Evolutionary conservation across 2,888 invertebrate genomes (phyloP).

Genomic region (Amiota mariae): DNA sequence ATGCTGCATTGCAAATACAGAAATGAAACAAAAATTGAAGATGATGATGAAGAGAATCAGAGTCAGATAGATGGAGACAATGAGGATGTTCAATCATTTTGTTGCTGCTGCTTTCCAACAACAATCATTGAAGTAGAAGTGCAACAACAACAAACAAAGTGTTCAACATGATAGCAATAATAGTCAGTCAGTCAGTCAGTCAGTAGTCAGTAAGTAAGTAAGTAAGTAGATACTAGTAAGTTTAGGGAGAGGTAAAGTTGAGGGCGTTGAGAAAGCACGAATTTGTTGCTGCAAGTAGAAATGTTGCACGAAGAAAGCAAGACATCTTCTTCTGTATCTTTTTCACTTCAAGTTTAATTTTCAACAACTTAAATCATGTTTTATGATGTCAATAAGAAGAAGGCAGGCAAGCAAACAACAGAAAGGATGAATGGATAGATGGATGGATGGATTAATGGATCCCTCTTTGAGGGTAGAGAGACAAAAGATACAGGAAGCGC

Average conservation of each 20-base stretch:
- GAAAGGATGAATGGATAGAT: slow-evolving; percentile 19
- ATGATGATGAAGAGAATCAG: not conserved
- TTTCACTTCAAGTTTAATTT: slow-evolving; percentile 1
- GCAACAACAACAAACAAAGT: slow-evolving; percentile 21
- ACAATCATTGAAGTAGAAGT: not conserved
- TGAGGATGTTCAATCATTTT: slow-evolving; percentile 8
- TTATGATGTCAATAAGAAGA: slow-evolving; percentile 13
- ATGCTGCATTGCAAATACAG: slow-evolving; percentile 18
- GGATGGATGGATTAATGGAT: not conserved
- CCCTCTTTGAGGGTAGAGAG: too few species aligned
- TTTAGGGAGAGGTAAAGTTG: too few species aligned
- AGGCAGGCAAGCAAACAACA: not conserved
- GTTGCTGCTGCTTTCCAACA: not conserved
- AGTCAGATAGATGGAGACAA: not conserved
- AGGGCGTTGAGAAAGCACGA: slow-evolving; percentile 35
- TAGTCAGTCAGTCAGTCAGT: not conserved
- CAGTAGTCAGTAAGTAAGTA: too few species aligned
- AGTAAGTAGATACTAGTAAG: too few species aligned
- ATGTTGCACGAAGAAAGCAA: slow-evolving; percentile 15
- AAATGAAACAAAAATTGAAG: not conserved
- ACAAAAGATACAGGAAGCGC: slow-evolving; percentile 16
- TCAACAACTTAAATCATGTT: slow-evolving; percentile 31
- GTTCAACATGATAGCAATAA: slow-evolving; percentile 7
- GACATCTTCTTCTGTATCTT: not conserved
- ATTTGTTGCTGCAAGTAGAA: slow-evolving; percentile 33